Base-by-base conservation (phyloP, 92 coral and sea anemone genomes). In the Epizoanthus scotinus region DNA sequence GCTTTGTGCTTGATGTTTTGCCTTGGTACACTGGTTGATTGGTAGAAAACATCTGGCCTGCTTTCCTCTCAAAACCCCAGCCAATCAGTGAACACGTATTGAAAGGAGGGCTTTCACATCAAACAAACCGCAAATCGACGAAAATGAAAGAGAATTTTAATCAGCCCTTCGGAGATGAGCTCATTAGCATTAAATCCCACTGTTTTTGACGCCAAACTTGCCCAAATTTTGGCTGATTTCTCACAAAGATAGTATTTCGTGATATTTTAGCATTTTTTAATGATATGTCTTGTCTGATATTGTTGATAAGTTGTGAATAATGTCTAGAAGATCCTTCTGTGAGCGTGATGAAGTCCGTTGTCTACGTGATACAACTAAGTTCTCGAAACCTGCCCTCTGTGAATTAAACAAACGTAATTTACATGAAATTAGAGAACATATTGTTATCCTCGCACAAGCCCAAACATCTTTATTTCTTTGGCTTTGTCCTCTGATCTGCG, bases 1-100 rank as follows among this genome's bases (percentile, higher is more conserved):
- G 50, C 86, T 86, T 86, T 86, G 89, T 86, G 67, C 34, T n/a
- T 19, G 55, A 40, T 69, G 63, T 71, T 59, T 62, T 65, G 18
- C 50, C 61, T 70, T 19, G 58, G 78, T 44, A 40, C 24, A 57
- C 40, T 27, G 61, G 60, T 55, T 85, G 81, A 87, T 87, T 87
- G 91, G 91, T 53, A 70, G n/a, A 71, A 77, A 73, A 88, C 91
- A 88, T 88, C 91, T 88, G 91, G 52, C 88, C 73, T n/a, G 20
- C 82, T 50, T 40, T 63, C 71, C 85, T 78, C 78, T 58, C 20
- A 49, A 36, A 15, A 12, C 19, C 49, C 67, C 72, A 36, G 67
- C 91, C 91, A 88, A 88, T 88, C 82, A 87, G 50, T 52, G 9
- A n/a, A 19, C 83, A 34, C 36, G 70, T 38, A 29, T 73, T 66